Base-by-base conservation (phyloP, 1,140 invertebrate genomes). In the Aphaenogaster rudis region DNA sequence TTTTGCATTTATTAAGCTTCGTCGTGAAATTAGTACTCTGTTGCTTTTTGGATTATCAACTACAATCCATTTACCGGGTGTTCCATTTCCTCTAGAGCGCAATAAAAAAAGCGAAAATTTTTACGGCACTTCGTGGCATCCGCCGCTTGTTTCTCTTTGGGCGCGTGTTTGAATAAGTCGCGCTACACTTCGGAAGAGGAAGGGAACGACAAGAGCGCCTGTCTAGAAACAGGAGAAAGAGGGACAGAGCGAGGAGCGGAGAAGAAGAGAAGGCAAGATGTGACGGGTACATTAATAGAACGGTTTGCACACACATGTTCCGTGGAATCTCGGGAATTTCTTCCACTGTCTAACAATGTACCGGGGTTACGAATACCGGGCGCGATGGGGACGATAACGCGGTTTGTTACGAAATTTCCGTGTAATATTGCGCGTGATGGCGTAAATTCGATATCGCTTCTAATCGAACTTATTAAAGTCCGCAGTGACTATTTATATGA, bases 281-380 rank as follows among this genome's bases (percentile, higher is more conserved):
- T 63, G 92, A 92, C 81, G 91, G 88, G 85, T 92, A 91, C 91
- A 92, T 92, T 92, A 92, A 92, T 91, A 92, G 92, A 92, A 92
- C 90, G 59, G 88, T 91, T 91, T 86, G 92, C 92, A 92, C 89
- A 88, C 91, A 92, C 89, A 91, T 92, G 91, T 92, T 76, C 63
- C 76, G 54, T 54, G 86, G 91, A 92, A 92, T 92, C 76, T 79
- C 33, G 57, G 50, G 89, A 92, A 92, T 92, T 89, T 86, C 86
- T 90, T 88, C 84, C 45, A 74, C 69, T 81, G 91, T 89, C 88
- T 89, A 88, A 92, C 89, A 90, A 88, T 89, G 86, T 86, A 76
- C 81, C 71, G 57, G 45, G 48, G 63, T 85, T 57, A 77, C 82
- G 28, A 74, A 86, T 81, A 66, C 59, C 82, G 8, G 71, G 39